These are phyloP conservation scores for Lamellibrachia columna DNA, from an alignment of 2,888 invertebrate genomes.

Conservation along the genomic window DNA sequence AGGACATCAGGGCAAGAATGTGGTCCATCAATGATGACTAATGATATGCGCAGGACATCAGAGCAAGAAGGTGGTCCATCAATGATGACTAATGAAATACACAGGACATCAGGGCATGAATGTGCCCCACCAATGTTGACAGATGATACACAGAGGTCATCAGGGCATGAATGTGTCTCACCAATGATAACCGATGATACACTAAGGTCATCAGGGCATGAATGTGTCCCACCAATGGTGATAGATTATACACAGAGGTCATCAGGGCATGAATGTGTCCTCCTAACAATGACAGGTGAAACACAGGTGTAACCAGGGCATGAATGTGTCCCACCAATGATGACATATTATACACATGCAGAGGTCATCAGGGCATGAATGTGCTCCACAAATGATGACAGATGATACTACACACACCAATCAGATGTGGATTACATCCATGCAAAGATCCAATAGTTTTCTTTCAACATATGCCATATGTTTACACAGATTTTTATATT, in stretches of 20 bases:
- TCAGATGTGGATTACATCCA: not conserved
- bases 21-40: not conserved
- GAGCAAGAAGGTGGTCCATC: not conserved
- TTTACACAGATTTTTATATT: no score
- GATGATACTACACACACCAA: not conserved
- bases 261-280: not conserved
- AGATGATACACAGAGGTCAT: not conserved
- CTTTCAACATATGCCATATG: no score
- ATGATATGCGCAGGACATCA: not conserved
- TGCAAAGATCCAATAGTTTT: not conserved
- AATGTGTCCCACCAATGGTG: not conserved
- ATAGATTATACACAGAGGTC: not conserved
- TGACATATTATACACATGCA: not conserved
- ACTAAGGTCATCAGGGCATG: not conserved
- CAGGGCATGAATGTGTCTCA: not conserved
- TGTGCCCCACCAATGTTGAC: not conserved
- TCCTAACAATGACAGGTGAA: not conserved
- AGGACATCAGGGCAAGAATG: not conserved
- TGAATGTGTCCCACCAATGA: not conserved
- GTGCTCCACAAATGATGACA: not conserved
- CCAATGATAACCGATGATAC: not conserved
- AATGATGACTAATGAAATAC: not conserved
- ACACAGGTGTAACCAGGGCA: not conserved
- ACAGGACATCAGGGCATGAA: not conserved
- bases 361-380: not conserved